Conservation (phyloP, 2,797 vertebrate species). For the Gallinago solitaria region DNA sequence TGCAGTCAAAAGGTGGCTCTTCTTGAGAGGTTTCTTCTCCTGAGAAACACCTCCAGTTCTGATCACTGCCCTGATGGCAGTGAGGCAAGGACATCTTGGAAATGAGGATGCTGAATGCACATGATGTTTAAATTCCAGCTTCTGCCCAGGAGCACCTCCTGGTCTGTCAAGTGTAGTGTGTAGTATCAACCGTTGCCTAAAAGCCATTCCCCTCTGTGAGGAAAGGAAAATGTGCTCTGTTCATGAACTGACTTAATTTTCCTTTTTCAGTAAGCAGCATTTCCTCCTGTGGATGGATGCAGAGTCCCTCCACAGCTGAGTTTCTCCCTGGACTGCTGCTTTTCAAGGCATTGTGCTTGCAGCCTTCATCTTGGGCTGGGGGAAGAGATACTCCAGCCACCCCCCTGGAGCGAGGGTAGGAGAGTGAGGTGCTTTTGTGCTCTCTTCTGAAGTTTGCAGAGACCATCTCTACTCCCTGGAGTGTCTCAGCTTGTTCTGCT, state of each 20-base stretch:
- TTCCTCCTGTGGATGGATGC: not conserved
- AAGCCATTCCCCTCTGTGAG: not conserved
- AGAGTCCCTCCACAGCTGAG: not conserved
- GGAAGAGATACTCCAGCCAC: not conserved
- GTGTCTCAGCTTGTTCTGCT: not conserved
- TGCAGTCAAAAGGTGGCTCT: not conserved
- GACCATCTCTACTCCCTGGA: not conserved
- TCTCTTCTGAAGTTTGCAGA: not conserved
- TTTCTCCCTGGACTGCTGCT: not conserved
- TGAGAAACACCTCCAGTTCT: not conserved
- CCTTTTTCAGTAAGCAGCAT: not conserved
- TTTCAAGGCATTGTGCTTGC: not conserved
- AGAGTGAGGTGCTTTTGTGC: not conserved
- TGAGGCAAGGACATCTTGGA: not conserved
- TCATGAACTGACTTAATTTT: not conserved
- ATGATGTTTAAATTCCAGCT: not conserved
- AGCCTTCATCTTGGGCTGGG: not conserved
- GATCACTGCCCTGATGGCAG: not conserved
- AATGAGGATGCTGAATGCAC: not conserved
- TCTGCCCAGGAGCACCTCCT: not conserved
- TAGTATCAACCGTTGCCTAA: not conserved
- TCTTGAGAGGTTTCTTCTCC: not conserved
- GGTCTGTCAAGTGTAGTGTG: not conserved
- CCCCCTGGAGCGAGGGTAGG: not conserved
- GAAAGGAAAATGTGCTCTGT: not conserved